Conservation (phyloP, 1,140 invertebrate species). For the Drosophila simulans region DNA sequence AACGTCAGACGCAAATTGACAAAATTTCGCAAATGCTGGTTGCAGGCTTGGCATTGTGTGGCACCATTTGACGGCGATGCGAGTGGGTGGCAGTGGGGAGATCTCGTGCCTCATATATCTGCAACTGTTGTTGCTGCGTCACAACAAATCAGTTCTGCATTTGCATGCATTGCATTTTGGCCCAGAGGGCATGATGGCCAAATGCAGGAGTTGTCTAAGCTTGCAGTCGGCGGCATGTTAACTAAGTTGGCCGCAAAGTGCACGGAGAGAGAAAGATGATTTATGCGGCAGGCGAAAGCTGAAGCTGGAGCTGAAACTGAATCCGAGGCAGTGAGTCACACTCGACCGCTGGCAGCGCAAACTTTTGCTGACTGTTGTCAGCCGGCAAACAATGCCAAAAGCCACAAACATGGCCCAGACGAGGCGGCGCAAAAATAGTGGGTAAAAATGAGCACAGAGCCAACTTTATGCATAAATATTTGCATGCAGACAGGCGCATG, state of each 20-base stretch:
- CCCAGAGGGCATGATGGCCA: conserved; percentile 9
- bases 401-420: conserved; percentile 75
- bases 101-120: conserved; percentile 12
- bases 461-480: conserved; percentile 83
- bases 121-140: conserved; percentile 51
- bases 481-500: conserved; percentile 64
- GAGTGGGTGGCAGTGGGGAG: conserved; percentile 14
- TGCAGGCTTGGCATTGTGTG: conserved; percentile 37
- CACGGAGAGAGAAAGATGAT: conserved; percentile 47
- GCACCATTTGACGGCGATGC: conserved; percentile 45
- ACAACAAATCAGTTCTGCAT: conserved; percentile 81
- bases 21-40: conserved; percentile 38
- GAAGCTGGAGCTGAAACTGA: conserved; percentile 46
- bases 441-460: conserved; percentile 76
- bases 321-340: conserved; percentile 33
- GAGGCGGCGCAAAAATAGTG: conserved; percentile 51
- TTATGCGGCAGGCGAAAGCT: conserved; percentile 62
- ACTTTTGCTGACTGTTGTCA: conserved; percentile 82
- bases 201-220: conserved; percentile 48
- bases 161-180: conserved; percentile 76
- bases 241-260: conserved; percentile 56
- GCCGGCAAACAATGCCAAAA: conserved; percentile 80
- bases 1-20: conserved; percentile 59
- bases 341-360: conserved; percentile 67
- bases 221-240: conserved; percentile 65